Percentiles rank a stretch among this genome's conserved stretches.
These are phyloP conservation scores for Heliocidaris tuberculata DNA, from an alignment of 35 echinoderm and acorn worm genomes.

Conservation along the genomic window DNA sequence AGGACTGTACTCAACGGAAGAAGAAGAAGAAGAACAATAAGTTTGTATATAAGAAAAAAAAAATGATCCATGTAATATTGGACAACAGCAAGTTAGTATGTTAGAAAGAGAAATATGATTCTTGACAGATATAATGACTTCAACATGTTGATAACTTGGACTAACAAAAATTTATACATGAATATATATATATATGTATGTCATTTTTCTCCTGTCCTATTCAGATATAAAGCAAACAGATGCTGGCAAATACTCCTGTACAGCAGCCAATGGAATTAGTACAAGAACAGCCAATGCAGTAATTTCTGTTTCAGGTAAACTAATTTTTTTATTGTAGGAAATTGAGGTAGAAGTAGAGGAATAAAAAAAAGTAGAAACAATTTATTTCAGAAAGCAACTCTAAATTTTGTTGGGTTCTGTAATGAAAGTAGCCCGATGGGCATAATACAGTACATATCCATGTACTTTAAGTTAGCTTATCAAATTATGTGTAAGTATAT, in stretches of 20 bases:
- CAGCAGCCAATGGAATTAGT: slow-evolving; percentile 75
- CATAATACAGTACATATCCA: background rate
- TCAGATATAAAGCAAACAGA: slow-evolving; percentile 65
- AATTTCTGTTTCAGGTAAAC: slow-evolving; percentile 56
- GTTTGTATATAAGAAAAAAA: too few relatives aligned
- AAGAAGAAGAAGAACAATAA: too few relatives aligned
- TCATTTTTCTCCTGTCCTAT: background rate
- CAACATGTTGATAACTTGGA: too few relatives aligned
- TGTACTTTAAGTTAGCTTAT: background rate
- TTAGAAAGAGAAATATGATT: too few relatives aligned
- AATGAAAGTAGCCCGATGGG: background rate
- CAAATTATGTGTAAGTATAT: background rate
- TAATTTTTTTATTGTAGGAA: background rate
- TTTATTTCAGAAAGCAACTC: background rate
- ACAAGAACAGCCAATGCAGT: slow-evolving; percentile 42
- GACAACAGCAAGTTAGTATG: too few relatives aligned
- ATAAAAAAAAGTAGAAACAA: background rate
- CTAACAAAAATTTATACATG: background rate
- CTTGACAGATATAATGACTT: background rate
- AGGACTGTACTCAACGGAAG: too few relatives aligned
- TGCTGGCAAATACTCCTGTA: slow-evolving; percentile 70
- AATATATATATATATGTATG: background rate
- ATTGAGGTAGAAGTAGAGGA: background rate
- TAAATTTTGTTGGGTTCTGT: background rate
- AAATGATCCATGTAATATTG: too few relatives aligned